Conservation (phyloP, 2,888 invertebrate species). For the Carpatolechia fugitivella region DNA sequence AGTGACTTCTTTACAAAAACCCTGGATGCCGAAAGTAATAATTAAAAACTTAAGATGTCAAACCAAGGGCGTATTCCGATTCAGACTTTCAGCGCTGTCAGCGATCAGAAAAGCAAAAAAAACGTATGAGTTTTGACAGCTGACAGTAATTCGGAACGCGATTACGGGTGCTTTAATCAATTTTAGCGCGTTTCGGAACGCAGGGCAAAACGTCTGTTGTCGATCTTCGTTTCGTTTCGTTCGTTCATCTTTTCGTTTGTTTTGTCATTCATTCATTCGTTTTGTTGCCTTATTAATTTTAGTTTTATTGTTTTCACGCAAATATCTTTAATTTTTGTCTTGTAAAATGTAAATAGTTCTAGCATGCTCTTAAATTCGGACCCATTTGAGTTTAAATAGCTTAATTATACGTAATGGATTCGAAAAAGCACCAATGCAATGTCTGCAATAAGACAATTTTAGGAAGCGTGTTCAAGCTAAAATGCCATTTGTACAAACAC, state of each 20-base stretch:
- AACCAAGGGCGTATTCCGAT: too few relatives aligned
- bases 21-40: neutral
- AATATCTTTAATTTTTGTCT: neutral
- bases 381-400: neutral
- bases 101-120: too few relatives aligned
- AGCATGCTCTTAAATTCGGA: neutral
- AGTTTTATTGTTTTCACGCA: conserved; percentile 7
- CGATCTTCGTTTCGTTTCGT: too few relatives aligned
- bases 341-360: neutral
- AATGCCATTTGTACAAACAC: conserved; percentile 47
- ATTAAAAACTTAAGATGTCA: conserved; percentile 20
- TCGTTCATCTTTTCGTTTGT: too few relatives aligned
- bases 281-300: conserved; percentile 16
- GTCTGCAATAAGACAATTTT: conserved; percentile 43
- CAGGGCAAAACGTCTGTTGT: too few relatives aligned
- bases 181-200: too few relatives aligned
- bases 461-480: conserved; percentile 39
- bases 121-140: too few relatives aligned
- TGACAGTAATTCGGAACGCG: too few relatives aligned
- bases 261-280: conserved; percentile 10
- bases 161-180: too few relatives aligned
- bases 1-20: neutral
- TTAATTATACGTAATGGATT: neutral
- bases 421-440: conserved; percentile 31
- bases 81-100: too few relatives aligned